These are phyloP conservation scores for Ceriagrion tenellum DNA, from an alignment of 2,888 invertebrate genomes.

Conservation along the genomic window DNA sequence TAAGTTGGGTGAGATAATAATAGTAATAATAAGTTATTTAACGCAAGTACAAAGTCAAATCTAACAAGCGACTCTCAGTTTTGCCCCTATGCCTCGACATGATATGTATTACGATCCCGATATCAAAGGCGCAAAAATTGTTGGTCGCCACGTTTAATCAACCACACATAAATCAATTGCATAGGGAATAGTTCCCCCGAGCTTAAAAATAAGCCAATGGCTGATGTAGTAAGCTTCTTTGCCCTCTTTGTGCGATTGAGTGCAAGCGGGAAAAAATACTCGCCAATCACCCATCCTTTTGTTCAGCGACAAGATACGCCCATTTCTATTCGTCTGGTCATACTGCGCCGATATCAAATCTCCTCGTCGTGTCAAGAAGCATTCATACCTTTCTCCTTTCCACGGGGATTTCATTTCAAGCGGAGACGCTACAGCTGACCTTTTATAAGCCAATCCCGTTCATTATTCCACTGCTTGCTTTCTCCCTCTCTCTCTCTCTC, in stretches of 20 bases:
- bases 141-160: too few species aligned
- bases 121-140: too few species aligned
- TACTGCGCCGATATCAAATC: not conserved
- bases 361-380: not conserved
- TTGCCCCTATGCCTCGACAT: too few species aligned
- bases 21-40: too few species aligned
- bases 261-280: not conserved
- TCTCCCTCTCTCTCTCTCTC: slow-evolving; percentile 14
- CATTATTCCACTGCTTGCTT: not conserved
- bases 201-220: too few species aligned
- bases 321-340: not conserved
- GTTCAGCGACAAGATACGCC: not conserved
- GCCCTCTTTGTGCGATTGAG: not conserved
- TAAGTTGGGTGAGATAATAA: too few species aligned
- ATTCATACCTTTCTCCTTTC: slow-evolving; percentile 12
- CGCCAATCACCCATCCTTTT: not conserved
- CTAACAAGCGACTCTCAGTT: too few species aligned
- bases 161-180: too few species aligned
- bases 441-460: not conserved
- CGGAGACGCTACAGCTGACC: not conserved
- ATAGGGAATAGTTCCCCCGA: too few species aligned
- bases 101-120: too few species aligned
- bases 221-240: not conserved
- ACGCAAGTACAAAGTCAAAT: too few species aligned
- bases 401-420: not conserved